Evolutionary conservation across 2,113 vertebrate species (phyloP).

Genomic region (Sylvietta virens): DNA sequence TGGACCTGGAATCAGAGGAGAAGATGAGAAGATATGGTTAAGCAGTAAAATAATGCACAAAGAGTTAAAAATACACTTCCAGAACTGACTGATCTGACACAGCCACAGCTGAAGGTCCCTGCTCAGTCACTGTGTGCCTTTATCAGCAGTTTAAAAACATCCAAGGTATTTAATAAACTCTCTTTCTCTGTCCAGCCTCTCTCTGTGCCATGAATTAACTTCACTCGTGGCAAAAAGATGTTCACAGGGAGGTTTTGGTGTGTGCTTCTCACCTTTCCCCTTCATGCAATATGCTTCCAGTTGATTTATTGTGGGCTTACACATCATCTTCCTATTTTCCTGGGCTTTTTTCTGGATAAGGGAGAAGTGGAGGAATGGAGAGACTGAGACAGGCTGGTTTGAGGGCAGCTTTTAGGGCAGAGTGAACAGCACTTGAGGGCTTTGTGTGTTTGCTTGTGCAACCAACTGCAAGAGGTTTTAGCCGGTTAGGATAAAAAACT

Average conservation of each 20-base stretch:
- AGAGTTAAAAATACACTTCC: neutral
- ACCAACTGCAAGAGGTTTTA: neutral
- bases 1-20: neutral
- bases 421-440: neutral
- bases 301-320: neutral
- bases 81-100: neutral
- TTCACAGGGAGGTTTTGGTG: neutral
- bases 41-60: neutral
- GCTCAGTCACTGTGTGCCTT: neutral
- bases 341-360: neutral
- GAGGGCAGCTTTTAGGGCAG: neutral
- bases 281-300: no score
- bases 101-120: neutral
- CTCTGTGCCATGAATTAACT: neutral
- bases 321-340: neutral
- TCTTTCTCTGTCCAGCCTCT: fast-evolving
- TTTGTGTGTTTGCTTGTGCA: neutral
- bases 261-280: neutral
- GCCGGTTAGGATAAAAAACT: neutral
- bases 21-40: neutral
- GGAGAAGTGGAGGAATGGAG: neutral
- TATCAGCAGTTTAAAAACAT: neutral
- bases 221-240: neutral
- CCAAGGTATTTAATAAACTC: neutral
- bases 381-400: neutral